phyloP scores from a whole-genome alignment of 2,888 invertebrate species.

The Ophion ventricosus region DNA sequence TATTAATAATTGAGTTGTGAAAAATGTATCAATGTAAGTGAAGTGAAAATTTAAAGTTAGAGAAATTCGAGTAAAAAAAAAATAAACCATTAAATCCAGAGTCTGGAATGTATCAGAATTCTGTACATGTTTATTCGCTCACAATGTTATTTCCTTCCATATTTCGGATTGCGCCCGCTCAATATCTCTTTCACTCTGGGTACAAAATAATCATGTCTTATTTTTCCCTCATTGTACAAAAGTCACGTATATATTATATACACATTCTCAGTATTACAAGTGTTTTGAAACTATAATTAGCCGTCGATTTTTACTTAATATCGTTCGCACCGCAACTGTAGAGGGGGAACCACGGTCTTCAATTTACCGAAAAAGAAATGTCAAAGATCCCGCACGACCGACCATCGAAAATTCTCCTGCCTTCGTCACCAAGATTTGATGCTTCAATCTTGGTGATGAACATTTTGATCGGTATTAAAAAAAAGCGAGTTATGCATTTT shows the following conservation, averaged over 20 bases:
- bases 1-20: conserved; percentile 12
- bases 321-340: conserved; percentile 39
- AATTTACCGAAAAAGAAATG: background rate
- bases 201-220: conserved; percentile 64
- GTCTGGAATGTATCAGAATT: conserved; percentile 65
- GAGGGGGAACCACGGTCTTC: background rate
- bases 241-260: conserved; percentile 67
- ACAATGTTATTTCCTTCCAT: conserved; percentile 64
- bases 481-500: background rate
- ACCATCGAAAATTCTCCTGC: background rate
- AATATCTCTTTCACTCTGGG: conserved; percentile 33
- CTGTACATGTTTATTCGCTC: conserved; percentile 69
- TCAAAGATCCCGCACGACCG: background rate
- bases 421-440: background rate
- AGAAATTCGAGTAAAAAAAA: background rate
- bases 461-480: background rate
- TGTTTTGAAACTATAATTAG: conserved; percentile 47
- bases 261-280: conserved; percentile 56
- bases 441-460: background rate
- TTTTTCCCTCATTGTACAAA: conserved; percentile 58
- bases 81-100: conserved; percentile 30
- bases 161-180: conserved; percentile 55
- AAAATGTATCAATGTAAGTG: conserved; percentile 33
- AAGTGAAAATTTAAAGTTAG: background rate
- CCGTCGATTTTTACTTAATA: conserved; percentile 21